Evolutionary conservation across 2,797 vertebrate species (phyloP).

Genomic region (Telmatherina bonti): DNA sequence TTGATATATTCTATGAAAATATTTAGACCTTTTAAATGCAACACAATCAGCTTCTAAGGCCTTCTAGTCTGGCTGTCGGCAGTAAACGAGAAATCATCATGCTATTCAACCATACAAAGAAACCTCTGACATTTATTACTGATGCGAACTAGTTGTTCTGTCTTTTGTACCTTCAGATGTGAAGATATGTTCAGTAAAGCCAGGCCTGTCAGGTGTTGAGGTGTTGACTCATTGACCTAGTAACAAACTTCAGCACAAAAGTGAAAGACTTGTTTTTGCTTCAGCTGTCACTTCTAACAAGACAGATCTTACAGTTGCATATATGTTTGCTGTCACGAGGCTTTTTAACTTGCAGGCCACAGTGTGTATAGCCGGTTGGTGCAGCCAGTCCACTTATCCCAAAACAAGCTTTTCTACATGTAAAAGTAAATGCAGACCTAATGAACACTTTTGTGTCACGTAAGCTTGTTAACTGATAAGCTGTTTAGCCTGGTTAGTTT

Average conservation of each 20-base stretch:
- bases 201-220: not conserved
- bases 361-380: slow-evolving; percentile 5
- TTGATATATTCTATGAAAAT: too few species aligned
- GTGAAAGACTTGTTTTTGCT: slow-evolving; percentile 24
- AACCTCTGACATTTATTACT: slow-evolving; percentile 6
- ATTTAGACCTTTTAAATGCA: not conserved
- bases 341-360: not conserved
- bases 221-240: slow-evolving; percentile 18
- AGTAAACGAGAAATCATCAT: not conserved
- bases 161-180: not conserved
- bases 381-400: not conserved
- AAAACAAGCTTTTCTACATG: not conserved
- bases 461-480: slow-evolving; percentile 12
- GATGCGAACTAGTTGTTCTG: not conserved
- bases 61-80: not conserved
- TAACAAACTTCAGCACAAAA: slow-evolving; percentile 32
- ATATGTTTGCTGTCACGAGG: not conserved
- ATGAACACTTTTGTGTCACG: not conserved
- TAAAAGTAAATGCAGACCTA: not conserved
- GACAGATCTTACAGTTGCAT: not conserved
- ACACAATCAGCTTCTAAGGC: not conserved
- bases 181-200: not conserved
- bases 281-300: slow-evolving; percentile 14
- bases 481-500: not conserved
- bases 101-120: not conserved